Evolutionary conservation across 1,140 invertebrate genomes (phyloP).

Genomic region (Lordiphosa clarofinis): DNA sequence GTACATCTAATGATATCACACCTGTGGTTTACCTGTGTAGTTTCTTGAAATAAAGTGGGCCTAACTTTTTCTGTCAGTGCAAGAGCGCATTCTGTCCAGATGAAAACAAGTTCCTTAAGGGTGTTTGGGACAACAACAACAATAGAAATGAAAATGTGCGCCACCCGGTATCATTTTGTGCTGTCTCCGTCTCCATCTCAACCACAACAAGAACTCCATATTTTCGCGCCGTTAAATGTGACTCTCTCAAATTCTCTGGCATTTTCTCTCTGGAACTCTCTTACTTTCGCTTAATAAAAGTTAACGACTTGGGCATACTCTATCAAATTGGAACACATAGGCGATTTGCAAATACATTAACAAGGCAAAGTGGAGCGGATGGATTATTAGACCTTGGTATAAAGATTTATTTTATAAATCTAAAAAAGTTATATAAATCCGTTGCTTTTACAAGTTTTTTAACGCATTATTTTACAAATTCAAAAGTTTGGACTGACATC

Average conservation of each 20-base stretch:
- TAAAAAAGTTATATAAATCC: too few species aligned
- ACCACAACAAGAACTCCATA: conserved; percentile 9
- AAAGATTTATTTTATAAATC: too few species aligned
- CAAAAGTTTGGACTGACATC: too few species aligned
- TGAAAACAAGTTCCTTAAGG: conserved; percentile 68
- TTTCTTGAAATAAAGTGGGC: conserved; percentile 6
- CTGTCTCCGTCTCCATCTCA: too few species aligned
- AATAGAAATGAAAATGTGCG: neutral
- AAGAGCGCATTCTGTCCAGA: conserved; percentile 15
- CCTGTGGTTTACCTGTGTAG: conserved; percentile 31
- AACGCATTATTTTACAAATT: too few species aligned
- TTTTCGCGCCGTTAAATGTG: conserved; percentile 63
- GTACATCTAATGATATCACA: neutral
- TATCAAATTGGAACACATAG: neutral
- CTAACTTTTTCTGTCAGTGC: conserved; percentile 45
- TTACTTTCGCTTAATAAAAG: neutral
- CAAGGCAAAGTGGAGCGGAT: too few species aligned
- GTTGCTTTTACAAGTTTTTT: too few species aligned
- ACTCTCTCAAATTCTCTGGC: conserved; percentile 27
- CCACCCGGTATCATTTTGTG: conserved; percentile 11
- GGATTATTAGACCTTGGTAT: too few species aligned
- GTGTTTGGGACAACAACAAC: conserved; percentile 39
- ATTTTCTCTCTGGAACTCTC: conserved; percentile 24
- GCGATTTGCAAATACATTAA: too few species aligned
- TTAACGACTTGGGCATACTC: conserved; percentile 13